These are phyloP conservation scores for Zaprionus lineosus DNA, from an alignment of 2,888 invertebrate genomes.

Conservation along the genomic window DNA sequence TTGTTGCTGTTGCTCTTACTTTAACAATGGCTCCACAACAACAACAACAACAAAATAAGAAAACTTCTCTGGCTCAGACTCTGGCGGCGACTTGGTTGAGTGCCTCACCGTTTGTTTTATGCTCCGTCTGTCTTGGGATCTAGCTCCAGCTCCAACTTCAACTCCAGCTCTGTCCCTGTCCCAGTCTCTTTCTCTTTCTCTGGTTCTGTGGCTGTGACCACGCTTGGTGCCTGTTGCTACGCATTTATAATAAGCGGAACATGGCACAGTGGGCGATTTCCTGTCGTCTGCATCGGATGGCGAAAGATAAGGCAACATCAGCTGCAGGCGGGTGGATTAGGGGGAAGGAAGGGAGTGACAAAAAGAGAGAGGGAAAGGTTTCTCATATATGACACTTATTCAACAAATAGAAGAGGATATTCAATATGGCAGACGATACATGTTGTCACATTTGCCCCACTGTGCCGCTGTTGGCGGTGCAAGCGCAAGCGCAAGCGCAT, in stretches of 20 bases:
- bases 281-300: constrained; percentile 28
- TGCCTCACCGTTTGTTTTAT: constrained; percentile 75
- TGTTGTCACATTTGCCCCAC: no score
- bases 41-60: constrained; percentile 30
- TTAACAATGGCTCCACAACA: constrained; percentile 58
- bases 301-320: neutral
- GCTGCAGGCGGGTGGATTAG: neutral
- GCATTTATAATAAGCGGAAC: constrained; percentile 74
- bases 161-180: constrained; percentile 1
- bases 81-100: constrained; percentile 68
- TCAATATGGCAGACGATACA: no score
- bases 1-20: constrained; percentile 32
- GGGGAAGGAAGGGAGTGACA: no score
- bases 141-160: constrained; percentile 25
- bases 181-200: constrained; percentile 25
- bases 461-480: constrained; percentile 28
- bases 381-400: no score
- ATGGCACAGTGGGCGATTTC: constrained; percentile 60
- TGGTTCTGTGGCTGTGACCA: constrained; percentile 46
- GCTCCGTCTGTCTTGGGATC: constrained; percentile 61
- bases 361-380: no score
- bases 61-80: constrained; percentile 13
- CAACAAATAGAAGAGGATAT: no score
- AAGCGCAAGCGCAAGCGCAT: constrained; percentile 25
- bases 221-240: constrained; percentile 57